Evolutionary conservation across 2,888 invertebrate genomes (phyloP), one percentile per base, ranked within the genome.

Genomic region (Phengaris alcon): DNA sequence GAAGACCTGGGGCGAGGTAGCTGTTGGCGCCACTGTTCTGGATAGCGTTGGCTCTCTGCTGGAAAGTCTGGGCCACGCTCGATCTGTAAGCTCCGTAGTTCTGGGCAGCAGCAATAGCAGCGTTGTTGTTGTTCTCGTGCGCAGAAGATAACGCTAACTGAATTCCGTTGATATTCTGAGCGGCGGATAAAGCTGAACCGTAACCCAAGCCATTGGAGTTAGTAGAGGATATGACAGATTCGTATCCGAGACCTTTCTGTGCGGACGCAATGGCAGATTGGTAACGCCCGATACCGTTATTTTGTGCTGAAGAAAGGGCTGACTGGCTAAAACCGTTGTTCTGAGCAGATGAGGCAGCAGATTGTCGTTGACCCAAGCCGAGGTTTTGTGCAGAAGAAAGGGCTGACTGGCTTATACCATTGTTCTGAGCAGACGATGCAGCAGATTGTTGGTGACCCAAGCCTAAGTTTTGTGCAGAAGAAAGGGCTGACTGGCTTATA

Each of bases 1-100:
- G 88, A 74, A 90, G 76, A 51, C 90, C 90, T 5, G 88, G 90
- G 0, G 83, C 88, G 75, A 88, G 84, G 78, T 88, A 82, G 79
- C 85, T 86, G 77, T 86, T 84, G n/a, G 91, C 90, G 0, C 86
- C 88, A 51, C 86, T 88, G 77, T 88, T 84, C 77, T 86, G 88
- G 46, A 87, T 44, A 3, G 80, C 77, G 35, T 80, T 82, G 3
- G 85, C 88, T 9, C 81, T 81, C 54, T 89, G 89, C 76, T 89
- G 88, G 9, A 85, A 76, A 9, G 86, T 79, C 12, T 91, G 90
- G 0, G 90, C 87, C 0, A 86, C 86, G 80, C 87, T 90, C 2
- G 86, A 86, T 13, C 84, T 81, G 78, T 84, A 86, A 4, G 83
- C 85, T 3, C 85, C 86, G 48, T 80, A 77, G 72, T 86, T 87